These are phyloP conservation scores for Limnephilus lunatus DNA, from an alignment of 2,888 invertebrate species.

Conservation along the genomic window DNA sequence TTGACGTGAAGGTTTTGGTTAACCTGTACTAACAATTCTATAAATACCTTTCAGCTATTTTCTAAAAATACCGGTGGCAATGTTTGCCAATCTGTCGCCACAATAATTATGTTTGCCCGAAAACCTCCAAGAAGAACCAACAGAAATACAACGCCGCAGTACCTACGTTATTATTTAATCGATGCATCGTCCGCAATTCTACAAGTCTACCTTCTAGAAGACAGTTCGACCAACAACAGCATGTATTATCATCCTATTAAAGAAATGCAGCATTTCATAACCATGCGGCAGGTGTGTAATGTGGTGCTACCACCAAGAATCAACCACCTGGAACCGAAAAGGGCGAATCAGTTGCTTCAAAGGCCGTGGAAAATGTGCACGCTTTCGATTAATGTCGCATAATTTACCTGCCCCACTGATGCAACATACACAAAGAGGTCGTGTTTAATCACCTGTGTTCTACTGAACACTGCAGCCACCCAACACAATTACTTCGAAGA, in stretches of 20 bases:
- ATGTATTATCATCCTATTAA: background rate
- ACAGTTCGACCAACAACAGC: background rate
- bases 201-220: background rate
- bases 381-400: background rate
- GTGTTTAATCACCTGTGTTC: conserved; percentile 20
- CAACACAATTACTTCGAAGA: background rate
- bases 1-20: too few species aligned
- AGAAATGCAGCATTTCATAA: background rate
- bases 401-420: background rate
- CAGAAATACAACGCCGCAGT: background rate
- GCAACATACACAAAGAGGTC: background rate
- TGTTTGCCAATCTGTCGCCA: background rate
- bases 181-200: background rate
- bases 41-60: background rate
- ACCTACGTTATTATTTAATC: conserved; percentile 2
- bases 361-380: background rate
- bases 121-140: background rate
- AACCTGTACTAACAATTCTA: background rate
- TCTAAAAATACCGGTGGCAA: background rate
- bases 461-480: background rate
- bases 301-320: background rate
- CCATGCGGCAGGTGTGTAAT: background rate
- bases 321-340: background rate
- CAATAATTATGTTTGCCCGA: background rate
- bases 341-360: background rate